A percentile compares a stretch with the other conserved stretches of the same genome.
Evolutionary conservation across 2,113 vertebrate species (phyloP).

Genomic region (Isichthys henryi): DNA sequence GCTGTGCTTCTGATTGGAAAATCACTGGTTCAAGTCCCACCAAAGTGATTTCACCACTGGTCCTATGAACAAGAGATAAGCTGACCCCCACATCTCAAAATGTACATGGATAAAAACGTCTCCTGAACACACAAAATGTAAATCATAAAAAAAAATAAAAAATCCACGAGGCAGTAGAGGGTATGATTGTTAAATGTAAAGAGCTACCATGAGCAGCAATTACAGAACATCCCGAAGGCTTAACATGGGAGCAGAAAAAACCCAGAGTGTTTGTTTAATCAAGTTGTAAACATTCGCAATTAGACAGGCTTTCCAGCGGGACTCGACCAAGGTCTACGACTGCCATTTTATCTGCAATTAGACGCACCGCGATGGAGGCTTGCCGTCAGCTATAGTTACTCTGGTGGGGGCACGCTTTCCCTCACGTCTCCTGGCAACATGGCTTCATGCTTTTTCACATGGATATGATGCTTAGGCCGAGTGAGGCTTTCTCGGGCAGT

Average conservation of each 20-base stretch:
- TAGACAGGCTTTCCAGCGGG: not conserved
- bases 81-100: not conserved
- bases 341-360: slow-evolving; percentile 4
- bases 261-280: not conserved
- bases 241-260: not conserved
- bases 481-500: not conserved
- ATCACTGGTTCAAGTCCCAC: not conserved
- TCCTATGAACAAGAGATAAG: not conserved
- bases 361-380: not conserved
- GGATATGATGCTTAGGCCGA: not conserved
- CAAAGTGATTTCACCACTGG: not conserved
- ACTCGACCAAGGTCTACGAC: not conserved
- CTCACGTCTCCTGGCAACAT: not conserved
- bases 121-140: not conserved
- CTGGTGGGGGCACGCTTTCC: not conserved
- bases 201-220: not conserved
- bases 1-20: not conserved
- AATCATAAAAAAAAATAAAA: not conserved
- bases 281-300: not conserved
- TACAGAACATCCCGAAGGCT: not conserved
- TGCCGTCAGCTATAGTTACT: not conserved
- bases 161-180: not conserved
- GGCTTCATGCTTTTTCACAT: not conserved
- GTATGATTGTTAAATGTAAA: not conserved
- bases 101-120: not conserved